phyloP scores from a whole-genome alignment of 2,888 invertebrate species.

The Pollenia griseotomentosa region DNA sequence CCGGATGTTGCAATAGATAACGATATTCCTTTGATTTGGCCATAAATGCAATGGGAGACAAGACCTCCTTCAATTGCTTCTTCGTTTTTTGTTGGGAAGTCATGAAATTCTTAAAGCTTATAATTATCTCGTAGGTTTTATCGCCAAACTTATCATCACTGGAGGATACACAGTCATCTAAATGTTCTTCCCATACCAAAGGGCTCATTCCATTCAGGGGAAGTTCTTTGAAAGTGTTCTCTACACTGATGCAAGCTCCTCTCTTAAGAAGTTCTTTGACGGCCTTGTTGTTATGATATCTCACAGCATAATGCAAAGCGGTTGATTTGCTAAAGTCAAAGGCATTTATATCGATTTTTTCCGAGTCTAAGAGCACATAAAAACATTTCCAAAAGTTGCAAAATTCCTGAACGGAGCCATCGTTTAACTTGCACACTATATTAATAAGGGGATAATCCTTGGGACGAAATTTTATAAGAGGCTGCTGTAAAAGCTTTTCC shows the following conservation, averaged over 20 bases:
- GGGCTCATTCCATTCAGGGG: constrained; percentile 90
- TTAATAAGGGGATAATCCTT: constrained; percentile 86
- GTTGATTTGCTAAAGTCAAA: constrained; percentile 87
- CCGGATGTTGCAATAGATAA: constrained; percentile 90
- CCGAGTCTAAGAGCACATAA: constrained; percentile 86
- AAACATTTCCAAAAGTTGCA: constrained; percentile 87
- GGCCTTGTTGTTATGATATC: constrained; percentile 88
- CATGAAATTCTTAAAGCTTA: constrained; percentile 89
- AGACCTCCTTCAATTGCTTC: constrained; percentile 87
- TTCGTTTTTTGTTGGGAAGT: constrained; percentile 81
- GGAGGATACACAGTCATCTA: constrained; percentile 89
- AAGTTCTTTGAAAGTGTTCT: constrained; percentile 87
- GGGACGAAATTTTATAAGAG: constrained; percentile 84
- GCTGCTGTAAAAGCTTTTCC: constrained; percentile 82
- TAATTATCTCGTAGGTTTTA: constrained; percentile 89
- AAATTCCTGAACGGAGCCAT: constrained; percentile 84
- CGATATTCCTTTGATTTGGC: constrained; percentile 88
- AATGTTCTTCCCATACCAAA: constrained; percentile 88
- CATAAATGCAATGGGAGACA: constrained; percentile 90
- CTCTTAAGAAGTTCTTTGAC: constrained; percentile 87
- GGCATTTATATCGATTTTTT: constrained; percentile 87
- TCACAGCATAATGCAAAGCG: constrained; percentile 90
- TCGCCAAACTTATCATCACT: constrained; percentile 88
- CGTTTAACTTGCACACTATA: constrained; percentile 86
- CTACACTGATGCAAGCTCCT: constrained; percentile 90